Percentiles rank a stretch among this genome's conserved stretches.
These are phyloP conservation scores for Vollenhovia emeryi DNA, from an alignment of 1,140 invertebrate genomes.

Conservation along the genomic window DNA sequence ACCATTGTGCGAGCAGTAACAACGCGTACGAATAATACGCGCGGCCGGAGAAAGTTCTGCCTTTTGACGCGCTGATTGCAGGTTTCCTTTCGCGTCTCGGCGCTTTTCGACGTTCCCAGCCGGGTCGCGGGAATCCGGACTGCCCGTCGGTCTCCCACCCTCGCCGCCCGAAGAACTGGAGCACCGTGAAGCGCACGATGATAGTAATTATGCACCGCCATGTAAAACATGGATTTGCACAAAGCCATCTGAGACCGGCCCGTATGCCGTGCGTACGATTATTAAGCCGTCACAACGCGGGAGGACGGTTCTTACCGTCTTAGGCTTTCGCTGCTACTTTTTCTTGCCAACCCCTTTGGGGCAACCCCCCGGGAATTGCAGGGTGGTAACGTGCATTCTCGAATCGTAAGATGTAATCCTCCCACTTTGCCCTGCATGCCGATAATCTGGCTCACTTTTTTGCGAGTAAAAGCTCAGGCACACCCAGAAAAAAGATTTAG, in stretches of 20 bases:
- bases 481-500: no score
- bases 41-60: conserved; percentile 72
- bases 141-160: conserved; percentile 57
- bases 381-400: conserved; percentile 22
- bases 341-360: conserved; percentile 23
- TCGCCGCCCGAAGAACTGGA: conserved; percentile 73
- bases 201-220: conserved; percentile 79
- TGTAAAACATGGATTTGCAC: conserved; percentile 76
- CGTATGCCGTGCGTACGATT: conserved; percentile 60
- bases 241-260: conserved; percentile 61
- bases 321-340: conserved; percentile 35
- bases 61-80: conserved; percentile 77
- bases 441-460: neutral
- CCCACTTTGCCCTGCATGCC: neutral
- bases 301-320: conserved; percentile 54
- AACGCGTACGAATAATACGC: conserved; percentile 34
- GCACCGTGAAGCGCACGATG: conserved; percentile 76
- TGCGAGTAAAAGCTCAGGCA: neutral
- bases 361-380: neutral
- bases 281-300: conserved; percentile 76
- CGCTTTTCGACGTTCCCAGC: conserved; percentile 61
- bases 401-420: conserved; percentile 15
- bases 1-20: conserved; percentile 15
- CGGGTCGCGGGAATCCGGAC: conserved; percentile 35
- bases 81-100: conserved; percentile 72